phyloP scores from a whole-genome alignment of 2,113 vertebrate genomes.

The Barnardius zonarius region DNA sequence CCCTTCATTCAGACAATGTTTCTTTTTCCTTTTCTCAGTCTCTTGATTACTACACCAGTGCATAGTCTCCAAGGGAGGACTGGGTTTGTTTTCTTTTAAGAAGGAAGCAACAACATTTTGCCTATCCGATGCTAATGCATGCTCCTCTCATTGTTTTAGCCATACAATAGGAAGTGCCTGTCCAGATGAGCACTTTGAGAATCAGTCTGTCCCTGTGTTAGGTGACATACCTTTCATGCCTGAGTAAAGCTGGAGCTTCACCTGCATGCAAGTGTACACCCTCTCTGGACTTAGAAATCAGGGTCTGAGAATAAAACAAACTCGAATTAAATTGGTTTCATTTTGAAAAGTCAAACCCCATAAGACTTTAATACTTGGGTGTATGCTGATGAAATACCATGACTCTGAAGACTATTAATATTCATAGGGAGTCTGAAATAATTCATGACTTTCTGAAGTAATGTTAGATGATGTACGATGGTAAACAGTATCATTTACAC shows the following conservation, averaged over 20 bases:
- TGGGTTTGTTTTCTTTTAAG: neutral
- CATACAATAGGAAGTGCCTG: neutral
- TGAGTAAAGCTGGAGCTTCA: neutral
- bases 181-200: neutral
- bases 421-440: conserved; percentile 77
- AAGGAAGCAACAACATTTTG: neutral
- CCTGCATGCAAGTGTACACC: neutral
- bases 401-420: conserved; percentile 76
- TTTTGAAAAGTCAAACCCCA: conserved; percentile 69
- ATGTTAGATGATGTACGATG: conserved; percentile 76
- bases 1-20: conserved; percentile 24
- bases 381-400: conserved; percentile 74
- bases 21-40: neutral
- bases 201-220: neutral
- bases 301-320: conserved; percentile 47
- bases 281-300: conserved; percentile 39
- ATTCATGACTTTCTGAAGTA: conserved; percentile 77
- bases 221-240: neutral
- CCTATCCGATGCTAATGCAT: neutral
- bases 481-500: conserved; percentile 81
- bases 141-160: conserved; percentile 14
- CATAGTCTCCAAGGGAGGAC: conserved; percentile 11
- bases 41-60: neutral
- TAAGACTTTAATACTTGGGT: conserved; percentile 74
- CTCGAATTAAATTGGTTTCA: conserved; percentile 46